Evolutionary conservation across 2,113 vertebrate species (phyloP), one percentile per base, ranked within the genome.

Genomic region (Smithornis capensis): DNA sequence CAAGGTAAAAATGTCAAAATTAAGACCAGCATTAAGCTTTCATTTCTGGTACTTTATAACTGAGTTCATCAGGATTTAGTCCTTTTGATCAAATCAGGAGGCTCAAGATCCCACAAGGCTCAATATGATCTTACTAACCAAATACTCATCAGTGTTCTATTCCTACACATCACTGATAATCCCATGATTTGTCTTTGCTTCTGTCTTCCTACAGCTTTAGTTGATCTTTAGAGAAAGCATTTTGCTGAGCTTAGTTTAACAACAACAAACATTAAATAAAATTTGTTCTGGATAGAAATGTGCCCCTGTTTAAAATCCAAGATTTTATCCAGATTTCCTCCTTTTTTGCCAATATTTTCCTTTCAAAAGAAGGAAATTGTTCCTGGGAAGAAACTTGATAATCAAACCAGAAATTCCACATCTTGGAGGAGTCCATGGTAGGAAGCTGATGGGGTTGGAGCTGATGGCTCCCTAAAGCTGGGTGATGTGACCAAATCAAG

Each of bases 61-160:
- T 85, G 76, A 45, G 37, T 95, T 97, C 92, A 45, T 92, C 38
- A 40, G 83, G 94, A 87, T 96, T 97, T 96, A 94, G 74, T 52
- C 86, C 68, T 79, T 95, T 89, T 96, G 89, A 92, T 95, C 9
- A 7, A 90, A 74, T 45, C 65, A 33, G 38, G 60, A 91, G 79
- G 42, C 47, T 97, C 80, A 25, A 47, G 50, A 25, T 97, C 79
- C 68, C 83, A 13, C 68, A 86, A 70, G 70, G 69, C 69, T 90
- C 37, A 50, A 2, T 52, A 27, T 27, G 52, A 44, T 86, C 83
- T 50, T 82, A 50, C 52, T 49, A 87, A 81, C 78, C 28, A 33
- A 93, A 47, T n/a, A 55, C 63, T 78, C 73, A 59, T 64, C 84
- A 17, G 59, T 55, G 21, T 52, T 65, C 28, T 70, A 22, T 87